phyloP scores from a whole-genome alignment of 1,140 invertebrate species.

The Zaprionus camerounensis region DNA sequence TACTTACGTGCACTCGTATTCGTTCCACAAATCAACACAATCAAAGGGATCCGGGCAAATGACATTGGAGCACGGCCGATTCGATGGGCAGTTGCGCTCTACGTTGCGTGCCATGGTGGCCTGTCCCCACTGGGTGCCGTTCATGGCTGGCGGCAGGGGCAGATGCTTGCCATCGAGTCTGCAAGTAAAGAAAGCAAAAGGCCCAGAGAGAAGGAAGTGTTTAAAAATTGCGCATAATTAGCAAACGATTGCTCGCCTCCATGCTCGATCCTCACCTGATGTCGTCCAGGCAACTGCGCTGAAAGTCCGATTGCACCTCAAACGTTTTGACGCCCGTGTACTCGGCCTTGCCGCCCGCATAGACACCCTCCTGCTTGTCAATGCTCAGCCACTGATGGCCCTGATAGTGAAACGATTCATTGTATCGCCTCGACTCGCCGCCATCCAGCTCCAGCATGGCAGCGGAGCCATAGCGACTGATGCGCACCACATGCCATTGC shows the following conservation, averaged over 20 bases:
- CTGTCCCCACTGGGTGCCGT: slow-evolving; percentile 88
- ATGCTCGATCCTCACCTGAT: slow-evolving; percentile 70
- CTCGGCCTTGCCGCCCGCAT: slow-evolving; percentile 88
- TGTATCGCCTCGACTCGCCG: slow-evolving; percentile 89
- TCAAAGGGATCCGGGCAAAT: slow-evolving; percentile 87
- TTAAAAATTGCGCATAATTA: slow-evolving; percentile 14
- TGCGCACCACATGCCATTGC: slow-evolving; percentile 89
- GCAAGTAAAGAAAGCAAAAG: slow-evolving; percentile 82
- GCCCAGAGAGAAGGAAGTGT: neutral
- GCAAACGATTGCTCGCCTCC: neutral
- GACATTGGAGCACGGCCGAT: slow-evolving; percentile 87
- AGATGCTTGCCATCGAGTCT: slow-evolving; percentile 88
- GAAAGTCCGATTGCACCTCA: slow-evolving; percentile 88
- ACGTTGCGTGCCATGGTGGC: slow-evolving; percentile 85
- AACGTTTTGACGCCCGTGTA: slow-evolving; percentile 87
- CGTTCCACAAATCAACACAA: slow-evolving; percentile 89
- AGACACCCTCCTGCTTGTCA: slow-evolving; percentile 88
- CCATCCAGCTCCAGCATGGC: slow-evolving; percentile 88
- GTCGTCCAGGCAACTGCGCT: slow-evolving; percentile 85
- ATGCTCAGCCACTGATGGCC: slow-evolving; percentile 88
- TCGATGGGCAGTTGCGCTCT: slow-evolving; percentile 86
- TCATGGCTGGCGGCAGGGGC: slow-evolving; percentile 87
- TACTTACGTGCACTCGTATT: slow-evolving; percentile 89
- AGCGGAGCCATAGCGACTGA: slow-evolving; percentile 87
- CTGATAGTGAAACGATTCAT: slow-evolving; percentile 87